Percentiles rank a stretch among this genome's conserved stretches.
Conservation (phyloP, 2,113 vertebrate species). For the Pipra filicauda region DNA sequence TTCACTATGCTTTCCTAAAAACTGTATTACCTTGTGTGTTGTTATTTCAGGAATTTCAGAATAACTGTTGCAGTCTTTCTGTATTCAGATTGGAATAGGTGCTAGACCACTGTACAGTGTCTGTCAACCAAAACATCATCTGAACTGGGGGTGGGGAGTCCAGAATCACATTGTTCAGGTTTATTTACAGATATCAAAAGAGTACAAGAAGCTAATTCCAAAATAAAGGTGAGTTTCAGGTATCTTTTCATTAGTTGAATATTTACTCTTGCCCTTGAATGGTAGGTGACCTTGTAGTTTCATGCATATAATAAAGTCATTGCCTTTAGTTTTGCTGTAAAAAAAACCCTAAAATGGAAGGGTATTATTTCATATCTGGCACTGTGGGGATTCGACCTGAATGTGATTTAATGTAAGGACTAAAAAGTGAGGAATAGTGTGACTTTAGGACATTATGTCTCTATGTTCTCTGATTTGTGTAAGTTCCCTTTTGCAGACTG, state of each 20-base stretch:
- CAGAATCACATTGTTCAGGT: background rate
- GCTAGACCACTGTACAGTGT: background rate
- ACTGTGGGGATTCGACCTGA: background rate
- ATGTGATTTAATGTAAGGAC: background rate
- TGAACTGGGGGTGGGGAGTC: background rate
- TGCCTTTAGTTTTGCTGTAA: background rate
- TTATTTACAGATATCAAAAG: background rate
- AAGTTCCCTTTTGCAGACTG: background rate
- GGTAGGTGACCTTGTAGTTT: background rate
- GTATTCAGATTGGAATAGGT: background rate
- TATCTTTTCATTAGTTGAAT: background rate
- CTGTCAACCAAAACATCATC: background rate
- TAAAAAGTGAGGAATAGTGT: background rate
- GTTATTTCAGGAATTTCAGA: background rate
- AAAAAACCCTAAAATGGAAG: background rate
- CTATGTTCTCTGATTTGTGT: fast-evolving
- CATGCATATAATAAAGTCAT: background rate
- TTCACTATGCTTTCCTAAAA: background rate
- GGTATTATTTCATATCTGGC: background rate
- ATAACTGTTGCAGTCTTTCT: background rate
- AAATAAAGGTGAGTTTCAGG: background rate
- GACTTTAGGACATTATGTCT: background rate
- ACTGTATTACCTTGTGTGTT: background rate
- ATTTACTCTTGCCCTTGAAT: background rate
- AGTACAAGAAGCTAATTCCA: background rate